Percentiles rank a stretch among this genome's conserved stretches.
phyloP scores from a whole-genome alignment of 2,113 vertebrate species.

The Gobio gobio region DNA sequence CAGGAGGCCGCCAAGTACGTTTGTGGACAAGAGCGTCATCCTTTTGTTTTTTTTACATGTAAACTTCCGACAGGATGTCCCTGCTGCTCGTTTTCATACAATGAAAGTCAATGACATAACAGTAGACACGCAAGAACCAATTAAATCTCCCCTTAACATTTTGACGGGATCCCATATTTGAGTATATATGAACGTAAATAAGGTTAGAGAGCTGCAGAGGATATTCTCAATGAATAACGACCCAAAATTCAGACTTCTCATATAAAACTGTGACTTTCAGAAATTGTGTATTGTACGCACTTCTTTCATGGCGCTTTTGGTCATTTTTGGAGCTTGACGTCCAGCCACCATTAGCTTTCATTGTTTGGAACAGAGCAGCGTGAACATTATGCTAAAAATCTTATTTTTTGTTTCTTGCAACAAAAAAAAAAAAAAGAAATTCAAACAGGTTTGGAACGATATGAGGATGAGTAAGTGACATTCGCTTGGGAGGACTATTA shows the following conservation, averaged over 20 bases:
- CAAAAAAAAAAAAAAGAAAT: neutral
- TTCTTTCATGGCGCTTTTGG: neutral
- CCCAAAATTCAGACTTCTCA: too few relatives aligned
- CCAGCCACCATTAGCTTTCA: neutral
- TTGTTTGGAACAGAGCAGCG: neutral
- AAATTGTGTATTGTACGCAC: neutral
- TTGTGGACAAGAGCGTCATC: neutral
- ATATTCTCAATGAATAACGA: neutral
- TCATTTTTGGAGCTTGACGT: neutral
- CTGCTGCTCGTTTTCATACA: neutral
- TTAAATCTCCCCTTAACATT: neutral
- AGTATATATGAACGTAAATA: neutral
- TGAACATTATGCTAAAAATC: neutral
- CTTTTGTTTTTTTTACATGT: neutral
- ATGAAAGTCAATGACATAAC: neutral
- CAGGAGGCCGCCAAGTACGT: neutral
- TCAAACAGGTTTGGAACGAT: neutral
- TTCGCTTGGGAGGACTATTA: neutral
- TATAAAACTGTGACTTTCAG: neutral
- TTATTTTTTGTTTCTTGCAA: neutral
- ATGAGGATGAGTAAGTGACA: neutral
- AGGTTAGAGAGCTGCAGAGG: neutral
- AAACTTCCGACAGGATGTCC: neutral
- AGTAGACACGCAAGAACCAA: neutral
- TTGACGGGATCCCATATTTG: neutral